A percentile compares a stretch with the other conserved stretches of the same genome.
These are phyloP conservation scores for Amphipoea lucens DNA, from an alignment of 2,888 invertebrate genomes.

Conservation along the genomic window DNA sequence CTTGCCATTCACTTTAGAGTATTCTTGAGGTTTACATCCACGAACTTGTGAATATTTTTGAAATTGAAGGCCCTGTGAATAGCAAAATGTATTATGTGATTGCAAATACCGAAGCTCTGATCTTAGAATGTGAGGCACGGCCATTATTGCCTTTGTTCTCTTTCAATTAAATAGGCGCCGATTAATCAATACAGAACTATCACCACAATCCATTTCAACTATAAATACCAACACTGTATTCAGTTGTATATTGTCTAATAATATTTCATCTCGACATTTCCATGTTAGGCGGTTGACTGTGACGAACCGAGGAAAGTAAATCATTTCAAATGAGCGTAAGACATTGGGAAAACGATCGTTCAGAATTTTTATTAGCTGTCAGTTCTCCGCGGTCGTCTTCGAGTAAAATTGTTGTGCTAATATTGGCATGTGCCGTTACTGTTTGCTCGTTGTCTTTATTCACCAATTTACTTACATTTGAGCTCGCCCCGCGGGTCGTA, in stretches of 20 bases:
- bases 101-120: slow-evolving; percentile 17
- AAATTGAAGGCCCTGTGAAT: background rate
- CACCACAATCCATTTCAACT: background rate
- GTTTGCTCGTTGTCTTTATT: slow-evolving; percentile 87
- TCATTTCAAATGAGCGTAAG: slow-evolving; percentile 60
- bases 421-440: slow-evolving; percentile 70
- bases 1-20: slow-evolving; percentile 30
- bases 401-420: slow-evolving; percentile 66
- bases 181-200: slow-evolving; percentile 22
- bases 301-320: slow-evolving; percentile 53
- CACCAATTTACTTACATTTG: slow-evolving; percentile 89
- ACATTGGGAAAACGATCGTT: slow-evolving; percentile 52
- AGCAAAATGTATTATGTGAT: slow-evolving; percentile 8
- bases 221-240: background rate
- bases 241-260: slow-evolving; percentile 12
- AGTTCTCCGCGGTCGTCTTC: slow-evolving; percentile 42
- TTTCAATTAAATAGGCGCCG: slow-evolving; percentile 30
- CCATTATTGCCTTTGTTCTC: slow-evolving; percentile 18
- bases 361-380: slow-evolving; percentile 55
- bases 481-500: slow-evolving; percentile 87
- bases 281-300: slow-evolving; percentile 36
- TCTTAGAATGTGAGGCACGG: slow-evolving; percentile 13
- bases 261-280: slow-evolving; percentile 36
- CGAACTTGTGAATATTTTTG: slow-evolving; percentile 18
- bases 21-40: slow-evolving; percentile 34